Evolutionary conservation across 2,888 invertebrate genomes (phyloP), one percentile per base, ranked within the genome.

Genomic region (Orthonevra nobilis): DNA sequence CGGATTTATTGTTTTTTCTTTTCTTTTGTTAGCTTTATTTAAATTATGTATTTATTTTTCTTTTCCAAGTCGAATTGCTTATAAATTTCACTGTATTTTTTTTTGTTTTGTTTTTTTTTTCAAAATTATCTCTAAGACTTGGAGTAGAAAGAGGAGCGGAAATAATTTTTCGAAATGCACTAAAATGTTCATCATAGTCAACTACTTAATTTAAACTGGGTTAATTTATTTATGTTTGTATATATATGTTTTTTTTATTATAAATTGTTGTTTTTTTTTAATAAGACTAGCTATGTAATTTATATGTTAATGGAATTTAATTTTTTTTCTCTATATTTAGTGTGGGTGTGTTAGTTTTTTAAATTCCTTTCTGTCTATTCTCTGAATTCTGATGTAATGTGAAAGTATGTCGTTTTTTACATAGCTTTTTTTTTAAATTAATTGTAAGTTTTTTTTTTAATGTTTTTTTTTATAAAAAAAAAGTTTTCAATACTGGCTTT

Each of bases 41-140:
- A 32, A 40, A 26, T 70, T n/a, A n/a, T n/a, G n/a, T n/a, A n/a
- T n/a, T 54, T 23, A 12, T 42, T 60, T 61, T 12, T 52, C 61
- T 70, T 54, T 28, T 66, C 79, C 79, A 79, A 79, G 79, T 79
- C 79, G 61, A 79, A 79, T 79, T 79, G 79, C 79, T 79, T 79
- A 73, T 46, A 79, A 28, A 70, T 58, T 79, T 66, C 46, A 54
- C 66, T 4, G 28, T 60, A 28, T 17, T 60, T 2, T 23, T 42
- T 61, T 17, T 58, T 15, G 12, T 56, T 12, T 12, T 46, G 6
- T 17, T 36, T 32, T 60, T 14, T 48, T 48, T 28, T n/a, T n/a
- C n/a, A n/a, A n/a, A 63, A 32, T 69, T 60, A 46, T 64, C 12
- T 60, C 70, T 77, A 72, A 61, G 79, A 79, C 79, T 79, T 79